Evolutionary conservation across 2,888 invertebrate genomes (phyloP).

Genomic region (Watsonalla binaria): DNA sequence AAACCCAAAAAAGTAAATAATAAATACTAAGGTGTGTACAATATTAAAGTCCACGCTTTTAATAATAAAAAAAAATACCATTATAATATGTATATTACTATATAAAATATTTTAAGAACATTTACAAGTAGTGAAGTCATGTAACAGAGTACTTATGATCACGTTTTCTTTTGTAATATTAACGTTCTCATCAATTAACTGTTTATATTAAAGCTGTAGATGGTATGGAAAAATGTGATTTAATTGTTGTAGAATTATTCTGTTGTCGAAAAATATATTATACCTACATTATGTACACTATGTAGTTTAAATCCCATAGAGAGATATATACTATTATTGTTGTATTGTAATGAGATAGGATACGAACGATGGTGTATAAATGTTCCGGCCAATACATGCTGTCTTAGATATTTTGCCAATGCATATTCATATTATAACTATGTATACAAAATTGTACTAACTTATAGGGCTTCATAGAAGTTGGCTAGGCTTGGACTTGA

Average conservation of each 20-base stretch:
- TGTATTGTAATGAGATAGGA: slow-evolving; percentile 66
- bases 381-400: slow-evolving; percentile 71
- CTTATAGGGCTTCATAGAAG: slow-evolving; percentile 53
- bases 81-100: slow-evolving; percentile 26
- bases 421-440: slow-evolving; percentile 49
- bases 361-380: slow-evolving; percentile 59
- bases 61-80: slow-evolving; percentile 41
- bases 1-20: slow-evolving; percentile 50
- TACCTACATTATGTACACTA: slow-evolving; percentile 62
- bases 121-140: slow-evolving; percentile 67
- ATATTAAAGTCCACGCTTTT: slow-evolving; percentile 69
- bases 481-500: slow-evolving; percentile 17
- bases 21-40: slow-evolving; percentile 68
- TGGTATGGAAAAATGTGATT: slow-evolving; percentile 70
- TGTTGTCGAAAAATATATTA: slow-evolving; percentile 63
- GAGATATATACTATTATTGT: slow-evolving; percentile 71
- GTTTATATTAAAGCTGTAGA: slow-evolving; percentile 53
- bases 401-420: slow-evolving; percentile 60
- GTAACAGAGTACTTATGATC: slow-evolving; percentile 66
- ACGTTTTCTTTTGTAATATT: slow-evolving; percentile 38
- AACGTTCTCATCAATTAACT: slow-evolving; percentile 46
- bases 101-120: slow-evolving; percentile 68
- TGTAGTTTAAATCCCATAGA: slow-evolving; percentile 69
- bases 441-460: slow-evolving; percentile 42
- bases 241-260: slow-evolving; percentile 71